Evolutionary conservation across 2,888 invertebrate genomes (phyloP).

Genomic region (Nowickia ferox): DNA sequence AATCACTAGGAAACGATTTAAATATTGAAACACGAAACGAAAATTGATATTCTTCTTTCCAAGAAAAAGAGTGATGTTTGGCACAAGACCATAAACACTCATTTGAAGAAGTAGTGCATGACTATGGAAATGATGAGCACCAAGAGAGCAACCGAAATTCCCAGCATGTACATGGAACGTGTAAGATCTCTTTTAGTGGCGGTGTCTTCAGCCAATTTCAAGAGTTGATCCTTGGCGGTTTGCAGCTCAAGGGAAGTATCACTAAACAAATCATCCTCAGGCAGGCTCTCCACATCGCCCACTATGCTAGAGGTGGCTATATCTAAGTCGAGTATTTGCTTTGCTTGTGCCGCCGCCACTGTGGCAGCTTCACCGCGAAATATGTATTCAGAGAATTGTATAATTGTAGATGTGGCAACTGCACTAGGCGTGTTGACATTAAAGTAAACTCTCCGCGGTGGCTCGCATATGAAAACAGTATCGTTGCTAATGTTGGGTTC

Average conservation of each 20-base stretch:
- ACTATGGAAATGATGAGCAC: constrained; percentile 86
- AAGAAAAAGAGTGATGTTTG: constrained; percentile 43
- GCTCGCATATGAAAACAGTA: constrained; percentile 90
- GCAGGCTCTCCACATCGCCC: constrained; percentile 90
- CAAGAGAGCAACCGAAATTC: constrained; percentile 86
- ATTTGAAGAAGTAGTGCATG: constrained; percentile 83
- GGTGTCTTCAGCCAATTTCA: constrained; percentile 30
- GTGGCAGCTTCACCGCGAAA: constrained; percentile 95
- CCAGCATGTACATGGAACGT: constrained; percentile 84
- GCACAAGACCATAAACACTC: constrained; percentile 24
- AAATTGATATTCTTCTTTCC: neutral
- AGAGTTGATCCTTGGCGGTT: constrained; percentile 50
- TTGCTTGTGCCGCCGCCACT: constrained; percentile 91
- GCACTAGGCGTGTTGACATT: constrained; percentile 84
- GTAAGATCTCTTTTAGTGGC: constrained; percentile 83
- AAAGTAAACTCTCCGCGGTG: constrained; percentile 93
- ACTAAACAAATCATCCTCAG: constrained; percentile 86
- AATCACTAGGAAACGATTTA: constrained; percentile 33
- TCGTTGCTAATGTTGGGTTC: constrained; percentile 79
- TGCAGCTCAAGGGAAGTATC: constrained; percentile 73
- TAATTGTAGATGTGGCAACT: constrained; percentile 71
- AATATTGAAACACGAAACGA: constrained; percentile 26
- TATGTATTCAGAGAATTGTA: constrained; percentile 94
- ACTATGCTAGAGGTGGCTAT: constrained; percentile 88
- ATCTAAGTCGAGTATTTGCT: constrained; percentile 91